Evolutionary conservation across 2,888 invertebrate genomes (phyloP), one percentile per base, ranked within the genome.

Genomic region (Tolmerus cingulatus): DNA sequence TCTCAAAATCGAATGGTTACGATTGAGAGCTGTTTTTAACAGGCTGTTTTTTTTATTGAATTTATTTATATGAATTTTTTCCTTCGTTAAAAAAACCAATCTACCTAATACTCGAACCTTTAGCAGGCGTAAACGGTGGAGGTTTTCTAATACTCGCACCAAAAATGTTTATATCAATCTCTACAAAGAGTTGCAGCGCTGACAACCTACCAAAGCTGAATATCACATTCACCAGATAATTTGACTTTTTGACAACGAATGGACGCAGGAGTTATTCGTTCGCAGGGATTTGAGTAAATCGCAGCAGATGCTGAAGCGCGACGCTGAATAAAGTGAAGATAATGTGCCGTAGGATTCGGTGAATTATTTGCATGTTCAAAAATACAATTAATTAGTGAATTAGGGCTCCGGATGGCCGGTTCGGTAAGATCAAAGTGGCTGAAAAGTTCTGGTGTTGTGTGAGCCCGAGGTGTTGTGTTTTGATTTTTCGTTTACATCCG

Each of bases 371-470:
- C 19, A 66, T 23, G 27, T 66, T 23, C 0, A 51, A 16, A 51
- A 55, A 30, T 14, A 81, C 27, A 81, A 4, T 12, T 55, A 81
- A 51, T 81, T 30, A 14, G 16, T 16, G 81, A 76, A 81, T 81
- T 81, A 1, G 4, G 27, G 23, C 7, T 0, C 34, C 1, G 34
- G 74, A 37, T 43, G 37, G 4, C 23, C 19, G 19, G 23, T 57
- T 57, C 85, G 85, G 85, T 74, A 74, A 85, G 85, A 74, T 85
- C 85, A 74, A 74, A 85, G 85, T 40, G 84, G 43, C 23, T 51
- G 51, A 82, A 34, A 34, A 51, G 46, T 79, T 46, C 43, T 66
- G 23, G 23, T 66, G 19, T 66, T 37, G 82, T 84, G 66, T 74
- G 37, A 40, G 23, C 51, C 40, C 40, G 37, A 46, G 74, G 85